Conservation (phyloP, 1,140 invertebrate genomes). For the Leptinotarsa texana region DNA sequence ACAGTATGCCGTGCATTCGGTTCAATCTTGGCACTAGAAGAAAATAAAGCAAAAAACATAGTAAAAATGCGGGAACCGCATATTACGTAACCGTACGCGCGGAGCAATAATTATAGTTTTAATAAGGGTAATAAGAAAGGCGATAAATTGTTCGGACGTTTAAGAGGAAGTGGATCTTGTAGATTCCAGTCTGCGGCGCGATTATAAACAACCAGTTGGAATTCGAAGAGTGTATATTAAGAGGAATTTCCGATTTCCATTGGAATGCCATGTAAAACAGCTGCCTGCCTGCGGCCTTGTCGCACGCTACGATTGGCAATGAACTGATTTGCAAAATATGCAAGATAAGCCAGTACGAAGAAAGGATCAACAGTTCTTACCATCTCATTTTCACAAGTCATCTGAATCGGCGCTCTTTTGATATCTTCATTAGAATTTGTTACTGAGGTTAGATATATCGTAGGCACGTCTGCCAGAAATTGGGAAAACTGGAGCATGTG, state of each 20-base stretch:
- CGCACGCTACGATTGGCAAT: background rate
- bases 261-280: background rate
- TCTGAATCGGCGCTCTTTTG: no score
- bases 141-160: background rate
- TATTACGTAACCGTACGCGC: background rate
- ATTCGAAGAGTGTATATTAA: background rate
- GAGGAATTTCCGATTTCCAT: slow-evolving; percentile 5
- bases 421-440: no score
- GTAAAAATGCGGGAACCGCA: background rate
- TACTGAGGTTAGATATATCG: no score
- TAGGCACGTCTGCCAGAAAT: no score
- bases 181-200: background rate
- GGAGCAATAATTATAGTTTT: slow-evolving; percentile 1
- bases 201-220: slow-evolving; percentile 8
- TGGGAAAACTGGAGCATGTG: no score
- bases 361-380: no score
- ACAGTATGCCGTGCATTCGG: background rate
- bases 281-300: background rate
- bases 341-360: no score
- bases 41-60: background rate
- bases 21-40: background rate
- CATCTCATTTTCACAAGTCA: no score
- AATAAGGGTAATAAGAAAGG: slow-evolving; percentile 6
- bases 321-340: no score
- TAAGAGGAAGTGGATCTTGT: slow-evolving; percentile 5